Percentiles rank a stretch among this genome's conserved stretches.
Conservation (phyloP, 1,140 invertebrate species). For the Trichoplusia ni region DNA sequence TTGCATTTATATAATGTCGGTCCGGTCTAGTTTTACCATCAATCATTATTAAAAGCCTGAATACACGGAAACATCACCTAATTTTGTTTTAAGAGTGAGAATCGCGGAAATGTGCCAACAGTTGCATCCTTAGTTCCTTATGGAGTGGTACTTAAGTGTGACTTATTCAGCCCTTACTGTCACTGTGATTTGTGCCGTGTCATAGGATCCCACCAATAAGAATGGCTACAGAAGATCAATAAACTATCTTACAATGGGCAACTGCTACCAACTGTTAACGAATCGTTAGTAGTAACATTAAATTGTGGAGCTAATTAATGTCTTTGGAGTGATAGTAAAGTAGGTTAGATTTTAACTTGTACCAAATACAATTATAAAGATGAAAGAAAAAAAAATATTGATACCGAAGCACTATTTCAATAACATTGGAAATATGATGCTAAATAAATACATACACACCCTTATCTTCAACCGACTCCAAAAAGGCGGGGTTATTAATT, state of each 20-base stretch:
- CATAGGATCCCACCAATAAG: too few species aligned
- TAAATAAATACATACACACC: too few species aligned
- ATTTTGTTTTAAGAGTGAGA: neutral
- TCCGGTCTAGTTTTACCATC: neutral
- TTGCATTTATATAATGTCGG: too few species aligned
- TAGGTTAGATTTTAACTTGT: too few species aligned
- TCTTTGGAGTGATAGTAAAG: too few species aligned
- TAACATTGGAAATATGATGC: too few species aligned
- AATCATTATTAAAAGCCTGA: constrained; percentile 4
- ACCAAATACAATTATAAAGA: neutral
- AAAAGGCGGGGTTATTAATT: too few species aligned
- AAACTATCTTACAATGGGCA: too few species aligned
- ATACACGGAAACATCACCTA: constrained; percentile 1
- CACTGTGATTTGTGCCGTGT: constrained; percentile 2
- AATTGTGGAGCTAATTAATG: too few species aligned
- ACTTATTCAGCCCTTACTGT: neutral
- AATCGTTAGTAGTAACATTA: neutral
- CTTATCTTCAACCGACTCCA: too few species aligned
- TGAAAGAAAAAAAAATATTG: neutral
- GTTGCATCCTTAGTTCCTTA: neutral
- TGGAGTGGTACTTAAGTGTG: neutral
- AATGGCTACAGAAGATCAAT: too few species aligned
- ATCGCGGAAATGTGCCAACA: constrained; percentile 3
- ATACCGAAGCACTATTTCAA: too few species aligned
- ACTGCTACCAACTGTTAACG: neutral